phyloP scores from a whole-genome alignment of 1,140 invertebrate genomes.

The Drosophila auraria region DNA sequence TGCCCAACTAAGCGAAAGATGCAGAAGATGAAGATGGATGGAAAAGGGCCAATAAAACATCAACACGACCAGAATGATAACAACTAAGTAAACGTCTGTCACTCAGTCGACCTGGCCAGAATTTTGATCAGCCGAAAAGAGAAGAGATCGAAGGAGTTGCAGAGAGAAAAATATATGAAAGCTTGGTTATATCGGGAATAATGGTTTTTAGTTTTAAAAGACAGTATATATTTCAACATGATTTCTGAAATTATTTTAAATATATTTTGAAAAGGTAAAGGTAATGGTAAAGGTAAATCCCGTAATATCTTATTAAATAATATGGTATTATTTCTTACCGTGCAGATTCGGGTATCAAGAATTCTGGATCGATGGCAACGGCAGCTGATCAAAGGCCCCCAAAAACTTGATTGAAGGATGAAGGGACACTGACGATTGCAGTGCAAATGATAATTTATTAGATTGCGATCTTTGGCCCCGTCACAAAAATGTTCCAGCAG shows the following conservation, averaged over 20 bases:
- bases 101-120: conserved; percentile 73
- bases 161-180: conserved; percentile 6
- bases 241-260: no score
- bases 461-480: conserved; percentile 70
- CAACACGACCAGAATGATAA: conserved; percentile 81
- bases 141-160: conserved; percentile 22
- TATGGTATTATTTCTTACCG: not conserved
- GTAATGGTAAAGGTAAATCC: no score
- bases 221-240: no score
- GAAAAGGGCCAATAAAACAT: conserved; percentile 73
- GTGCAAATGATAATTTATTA: conserved; percentile 84
- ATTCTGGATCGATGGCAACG: conserved; percentile 39
- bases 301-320: no score
- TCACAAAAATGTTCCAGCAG: conserved; percentile 50
- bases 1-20: conserved; percentile 30
- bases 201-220: no score
- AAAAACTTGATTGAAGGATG: conserved; percentile 74
- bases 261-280: no score
- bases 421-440: conserved; percentile 77
- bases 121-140: conserved; percentile 76
- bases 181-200: no score
- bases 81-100: conserved; percentile 82
- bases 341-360: conserved; percentile 7
- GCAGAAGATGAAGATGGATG: not conserved
- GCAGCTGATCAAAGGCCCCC: conserved; percentile 75